phyloP scores from a whole-genome alignment of 2,888 invertebrate genomes.

The Nesidiocoris tenuis region DNA sequence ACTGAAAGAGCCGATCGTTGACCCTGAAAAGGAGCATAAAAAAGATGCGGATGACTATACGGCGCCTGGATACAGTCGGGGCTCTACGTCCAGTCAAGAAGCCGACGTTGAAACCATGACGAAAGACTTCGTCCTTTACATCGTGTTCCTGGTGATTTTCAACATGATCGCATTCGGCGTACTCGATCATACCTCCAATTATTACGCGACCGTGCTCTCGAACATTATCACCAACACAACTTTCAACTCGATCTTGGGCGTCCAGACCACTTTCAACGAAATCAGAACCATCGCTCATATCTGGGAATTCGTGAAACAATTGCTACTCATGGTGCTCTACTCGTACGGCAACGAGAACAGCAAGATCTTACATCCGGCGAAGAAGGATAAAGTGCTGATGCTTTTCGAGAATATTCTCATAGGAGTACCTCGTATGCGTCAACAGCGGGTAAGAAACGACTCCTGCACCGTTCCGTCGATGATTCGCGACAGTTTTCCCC shows the following conservation, averaged over 20 bases:
- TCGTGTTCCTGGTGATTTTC: slow-evolving; percentile 16
- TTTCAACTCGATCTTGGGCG: slow-evolving; percentile 11
- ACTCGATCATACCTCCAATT: slow-evolving; percentile 29
- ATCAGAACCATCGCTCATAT: slow-evolving; percentile 9
- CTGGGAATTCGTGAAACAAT: slow-evolving; percentile 54
- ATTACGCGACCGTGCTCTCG: slow-evolving; percentile 35
- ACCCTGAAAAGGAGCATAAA: too few species aligned
- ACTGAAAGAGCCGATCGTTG: too few species aligned
- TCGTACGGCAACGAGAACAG: slow-evolving; percentile 52
- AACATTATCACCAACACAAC: slow-evolving; percentile 28
- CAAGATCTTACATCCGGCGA: slow-evolving; percentile 53
- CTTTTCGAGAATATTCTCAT: slow-evolving; percentile 57
- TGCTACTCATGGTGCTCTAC: slow-evolving; percentile 62
- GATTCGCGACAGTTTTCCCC: slow-evolving; percentile 58
- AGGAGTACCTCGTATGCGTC: slow-evolving; percentile 56
- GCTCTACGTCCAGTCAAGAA: too few species aligned
- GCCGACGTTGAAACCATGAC: neutral
- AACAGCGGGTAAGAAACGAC: slow-evolving; percentile 56
- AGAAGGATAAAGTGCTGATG: slow-evolving; percentile 53
- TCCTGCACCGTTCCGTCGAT: slow-evolving; percentile 59
- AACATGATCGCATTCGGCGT: slow-evolving; percentile 34
- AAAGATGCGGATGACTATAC: too few species aligned
- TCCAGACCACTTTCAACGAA: slow-evolving; percentile 21
- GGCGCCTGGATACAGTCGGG: too few species aligned
- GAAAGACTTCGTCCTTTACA: slow-evolving; percentile 29